These are phyloP conservation scores for Solea senegalensis DNA, from an alignment of 2,113 vertebrate genomes.

Conservation along the genomic window DNA sequence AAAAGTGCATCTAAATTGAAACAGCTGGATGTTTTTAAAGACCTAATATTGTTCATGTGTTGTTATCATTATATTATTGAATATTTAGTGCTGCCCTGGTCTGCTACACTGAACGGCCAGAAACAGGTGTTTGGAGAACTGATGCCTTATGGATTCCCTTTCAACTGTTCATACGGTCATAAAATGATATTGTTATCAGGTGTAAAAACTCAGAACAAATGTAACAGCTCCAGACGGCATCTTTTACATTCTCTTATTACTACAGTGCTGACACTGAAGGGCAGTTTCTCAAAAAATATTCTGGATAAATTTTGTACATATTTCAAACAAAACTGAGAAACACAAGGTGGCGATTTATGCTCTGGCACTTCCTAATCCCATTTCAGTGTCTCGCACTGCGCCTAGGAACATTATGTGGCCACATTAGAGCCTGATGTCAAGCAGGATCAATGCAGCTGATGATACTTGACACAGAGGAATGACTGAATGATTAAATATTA, in stretches of 20 bases:
- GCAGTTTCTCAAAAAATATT: neutral
- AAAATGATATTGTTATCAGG: conserved; percentile 8
- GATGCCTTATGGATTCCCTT: neutral
- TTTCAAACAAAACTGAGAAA: conserved; percentile 2
- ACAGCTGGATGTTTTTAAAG: neutral
- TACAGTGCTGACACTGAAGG: neutral
- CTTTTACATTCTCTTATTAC: conserved; percentile 6
- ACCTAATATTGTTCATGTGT: neutral
- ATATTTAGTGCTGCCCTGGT: conserved; percentile 20
- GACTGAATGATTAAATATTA: conserved; percentile 69
- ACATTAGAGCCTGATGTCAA: conserved; percentile 56
- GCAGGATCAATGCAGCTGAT: conserved; percentile 23
- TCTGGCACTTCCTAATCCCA: conserved; percentile 45
- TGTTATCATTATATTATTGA: neutral
- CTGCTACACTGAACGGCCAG: neutral
- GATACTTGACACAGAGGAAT: conserved; percentile 30
- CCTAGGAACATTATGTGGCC: conserved; percentile 7
- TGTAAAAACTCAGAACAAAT: conserved; percentile 21
- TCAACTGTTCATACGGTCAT: neutral
- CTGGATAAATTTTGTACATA: neutral
- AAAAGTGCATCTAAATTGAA: conserved; percentile 11
- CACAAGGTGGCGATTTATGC: conserved; percentile 32
- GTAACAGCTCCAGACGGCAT: neutral
- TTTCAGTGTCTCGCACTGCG: conserved; percentile 35
- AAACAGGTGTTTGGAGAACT: neutral